A percentile compares a stretch with the other conserved stretches of the same genome.
phyloP scores from a whole-genome alignment of 2,888 invertebrate species.

The Oscheius sp. region DNA sequence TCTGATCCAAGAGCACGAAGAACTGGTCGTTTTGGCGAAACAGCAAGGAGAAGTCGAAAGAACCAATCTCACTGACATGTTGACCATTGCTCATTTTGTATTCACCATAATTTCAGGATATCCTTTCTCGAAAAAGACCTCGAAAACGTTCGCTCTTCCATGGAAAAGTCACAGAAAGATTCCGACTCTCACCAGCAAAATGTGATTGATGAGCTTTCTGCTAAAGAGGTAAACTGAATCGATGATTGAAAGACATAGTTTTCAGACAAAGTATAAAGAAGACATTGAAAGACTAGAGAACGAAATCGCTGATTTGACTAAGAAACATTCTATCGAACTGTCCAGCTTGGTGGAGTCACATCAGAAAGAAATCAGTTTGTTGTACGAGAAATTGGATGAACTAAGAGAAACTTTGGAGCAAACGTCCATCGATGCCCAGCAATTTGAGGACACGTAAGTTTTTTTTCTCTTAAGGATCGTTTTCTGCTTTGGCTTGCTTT shows the following conservation, averaged over 20 bases:
- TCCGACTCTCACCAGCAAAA: conserved; percentile 6
- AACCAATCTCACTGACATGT: conserved; percentile 12
- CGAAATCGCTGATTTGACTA: background rate
- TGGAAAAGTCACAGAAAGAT: conserved; percentile 18
- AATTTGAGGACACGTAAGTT: too few species aligned
- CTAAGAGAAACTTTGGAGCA: conserved; percentile 10
- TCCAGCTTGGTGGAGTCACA: background rate
- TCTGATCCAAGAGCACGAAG: conserved; percentile 34
- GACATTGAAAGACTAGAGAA: conserved; percentile 6
- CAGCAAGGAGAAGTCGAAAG: conserved; percentile 24
- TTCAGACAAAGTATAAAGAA: conserved; percentile 2
- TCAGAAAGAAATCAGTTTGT: background rate
- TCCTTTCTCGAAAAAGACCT: conserved; percentile 22
- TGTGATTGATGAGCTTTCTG: conserved; percentile 1
- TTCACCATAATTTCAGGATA: conserved; percentile 6
- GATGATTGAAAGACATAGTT: too few species aligned
- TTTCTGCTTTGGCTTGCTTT: too few species aligned
- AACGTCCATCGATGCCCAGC: background rate
- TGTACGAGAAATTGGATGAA: background rate
- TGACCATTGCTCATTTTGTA: background rate
- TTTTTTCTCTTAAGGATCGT: too few species aligned
- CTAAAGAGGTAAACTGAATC: conserved; percentile 2
- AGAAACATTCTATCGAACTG: background rate
- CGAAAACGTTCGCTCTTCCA: conserved; percentile 13
- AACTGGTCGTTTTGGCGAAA: background rate